Percentiles rank a stretch among this genome's conserved stretches.
phyloP scores from a whole-genome alignment of 30 jellyfish, hydroid and myxozoan genomes.

The Sanderia malayensis region DNA sequence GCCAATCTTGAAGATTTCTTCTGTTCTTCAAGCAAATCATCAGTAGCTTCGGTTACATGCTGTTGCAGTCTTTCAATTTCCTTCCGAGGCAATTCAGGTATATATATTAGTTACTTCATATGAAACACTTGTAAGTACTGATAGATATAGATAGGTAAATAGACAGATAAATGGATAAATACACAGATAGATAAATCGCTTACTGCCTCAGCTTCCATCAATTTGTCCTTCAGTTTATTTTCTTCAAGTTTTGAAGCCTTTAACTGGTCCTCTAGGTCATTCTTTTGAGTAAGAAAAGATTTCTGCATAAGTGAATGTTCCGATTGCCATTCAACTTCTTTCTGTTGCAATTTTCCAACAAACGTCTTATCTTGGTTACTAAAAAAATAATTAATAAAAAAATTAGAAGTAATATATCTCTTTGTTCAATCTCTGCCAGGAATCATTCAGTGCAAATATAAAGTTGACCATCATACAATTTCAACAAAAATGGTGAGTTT shows the following conservation, averaged over 20 bases:
- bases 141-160: no score
- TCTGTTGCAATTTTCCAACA: conserved; percentile 58
- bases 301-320: conserved; percentile 51
- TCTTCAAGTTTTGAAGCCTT: conserved; percentile 65
- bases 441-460: no score
- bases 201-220: conserved; percentile 83
- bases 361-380: conserved; percentile 63
- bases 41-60: conserved; percentile 58
- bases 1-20: conserved; percentile 51
- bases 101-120: no score
- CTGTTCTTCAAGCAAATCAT: conserved; percentile 77
- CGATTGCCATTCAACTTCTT: conserved; percentile 70
- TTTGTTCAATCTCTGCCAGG: no score
- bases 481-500: no score
- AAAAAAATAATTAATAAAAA: no score
- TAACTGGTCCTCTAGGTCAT: conserved; percentile 47
- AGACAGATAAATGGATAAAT: no score
- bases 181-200: no score
- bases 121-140: no score
- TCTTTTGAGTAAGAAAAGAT: conserved; percentile 44
- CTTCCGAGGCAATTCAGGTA: conserved; percentile 30
- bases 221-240: conserved; percentile 49
- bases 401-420: no score
- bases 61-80: conserved; percentile 78
- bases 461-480: no score